Conservation (phyloP, 2,797 vertebrate genomes). For the Artibeus lituratus region DNA sequence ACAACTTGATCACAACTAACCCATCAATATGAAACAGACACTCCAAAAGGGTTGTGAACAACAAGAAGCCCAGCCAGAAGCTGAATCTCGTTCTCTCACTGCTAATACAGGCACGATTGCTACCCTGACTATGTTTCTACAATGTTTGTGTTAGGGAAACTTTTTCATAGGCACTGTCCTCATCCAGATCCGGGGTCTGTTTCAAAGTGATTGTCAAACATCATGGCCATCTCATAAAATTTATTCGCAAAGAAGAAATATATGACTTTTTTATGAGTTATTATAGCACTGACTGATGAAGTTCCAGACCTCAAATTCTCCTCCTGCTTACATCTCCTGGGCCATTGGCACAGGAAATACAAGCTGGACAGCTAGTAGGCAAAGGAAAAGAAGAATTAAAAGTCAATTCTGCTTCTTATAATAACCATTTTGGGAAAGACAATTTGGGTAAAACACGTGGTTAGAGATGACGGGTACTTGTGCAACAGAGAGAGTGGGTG, state of each 20-base stretch:
- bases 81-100: not conserved
- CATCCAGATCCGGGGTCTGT: not conserved
- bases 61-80: not conserved
- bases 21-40: not conserved
- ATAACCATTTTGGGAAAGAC: not conserved
- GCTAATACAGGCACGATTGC: not conserved
- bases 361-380: not conserved
- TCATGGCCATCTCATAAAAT: not conserved
- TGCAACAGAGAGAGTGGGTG: not conserved
- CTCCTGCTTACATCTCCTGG: not conserved
- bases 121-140: not conserved
- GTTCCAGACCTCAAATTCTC: not conserved
- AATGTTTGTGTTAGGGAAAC: not conserved
- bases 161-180: not conserved
- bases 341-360: slow-evolving; percentile 4
- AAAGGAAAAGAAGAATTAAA: slow-evolving; percentile 32
- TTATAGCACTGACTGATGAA: not conserved
- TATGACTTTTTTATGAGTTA: not conserved
- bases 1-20: not conserved
- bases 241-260: not conserved
- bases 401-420: not conserved
- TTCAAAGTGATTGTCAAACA: not conserved
- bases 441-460: not conserved
- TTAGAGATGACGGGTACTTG: not conserved
- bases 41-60: not conserved